Evolutionary conservation across 2,888 invertebrate genomes (phyloP), one percentile per base, ranked within the genome.

Genomic region (Lottia gigantea): DNA sequence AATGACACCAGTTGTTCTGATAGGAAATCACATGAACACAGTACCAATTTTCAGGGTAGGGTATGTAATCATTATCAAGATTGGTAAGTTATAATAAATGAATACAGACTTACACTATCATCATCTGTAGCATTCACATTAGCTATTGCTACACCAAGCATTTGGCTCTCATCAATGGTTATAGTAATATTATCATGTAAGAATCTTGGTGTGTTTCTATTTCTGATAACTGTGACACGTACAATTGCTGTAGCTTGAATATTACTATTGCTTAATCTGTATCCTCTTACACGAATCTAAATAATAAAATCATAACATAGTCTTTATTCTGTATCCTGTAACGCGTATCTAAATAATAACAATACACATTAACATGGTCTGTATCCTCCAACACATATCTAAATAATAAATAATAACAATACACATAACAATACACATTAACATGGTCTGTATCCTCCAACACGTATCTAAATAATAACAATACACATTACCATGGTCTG

Each of bases 251-350:
- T 75, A 25, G 79, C 79, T 66, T 76, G 75, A 66, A 82, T 79
- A 14, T 64, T 66, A 0, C 73, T 68, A 65, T 82, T 79, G 62
- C 74, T 76, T 12, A 70, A 68, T 70, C 82, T 78, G 69, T 80
- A 82, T n/a, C 83, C 82, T 62, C 77, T 75, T n/a, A 84, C 80
- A 46, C 82, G 77, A 31, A 84, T 79, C 81, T 83, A 47, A 61
- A 46, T 68, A 69, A 61, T 55, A 62, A 19, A 66, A 31, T 31
- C 2, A 31, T 31, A 40, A 40, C 40, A 40, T 40, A 40, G 40
- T 11, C 40, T 40, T 40, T 40, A n/a, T n/a, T n/a, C n/a, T n/a
- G n/a, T n/a, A 31, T 31, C 31, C 31, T 31, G 3, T 31, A 31
- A 6, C 31, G 6, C 31, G 6, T 31, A 31, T 31, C 31, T 31